These are phyloP conservation scores for Urocynchramus pylzowi DNA, from an alignment of 2,113 vertebrate species.

Conservation along the genomic window DNA sequence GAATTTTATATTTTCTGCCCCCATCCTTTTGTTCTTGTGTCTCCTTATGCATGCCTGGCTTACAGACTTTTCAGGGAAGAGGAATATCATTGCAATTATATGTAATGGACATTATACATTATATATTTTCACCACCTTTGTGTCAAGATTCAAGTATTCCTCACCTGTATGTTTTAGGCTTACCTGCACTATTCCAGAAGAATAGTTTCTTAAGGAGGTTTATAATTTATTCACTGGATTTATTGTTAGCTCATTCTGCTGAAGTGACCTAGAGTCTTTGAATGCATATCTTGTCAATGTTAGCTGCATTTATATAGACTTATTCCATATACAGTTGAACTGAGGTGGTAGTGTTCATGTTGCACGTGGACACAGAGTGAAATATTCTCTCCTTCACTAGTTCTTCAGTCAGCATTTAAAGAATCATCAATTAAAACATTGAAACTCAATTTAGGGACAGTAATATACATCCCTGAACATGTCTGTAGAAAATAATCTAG, in stretches of 20 bases:
- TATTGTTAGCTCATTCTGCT: neutral
- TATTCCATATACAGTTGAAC: neutral
- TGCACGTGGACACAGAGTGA: neutral
- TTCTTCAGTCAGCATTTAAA: constrained; percentile 16
- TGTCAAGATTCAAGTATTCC: neutral
- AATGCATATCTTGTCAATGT: neutral
- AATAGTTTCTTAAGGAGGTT: neutral
- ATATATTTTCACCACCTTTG: fast-evolving
- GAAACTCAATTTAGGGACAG: neutral
- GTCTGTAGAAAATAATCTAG: neutral
- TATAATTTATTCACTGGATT: neutral
- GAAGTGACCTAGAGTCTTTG: neutral
- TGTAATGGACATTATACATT: neutral
- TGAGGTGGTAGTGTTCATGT: neutral
- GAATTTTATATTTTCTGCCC: neutral
- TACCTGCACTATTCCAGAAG: neutral
- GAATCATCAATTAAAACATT: neutral
- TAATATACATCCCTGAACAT: neutral
- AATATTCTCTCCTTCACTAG: neutral
- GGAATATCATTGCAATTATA: neutral
- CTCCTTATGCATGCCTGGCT: neutral
- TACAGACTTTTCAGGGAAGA: neutral
- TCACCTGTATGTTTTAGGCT: neutral
- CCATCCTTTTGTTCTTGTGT: neutral
- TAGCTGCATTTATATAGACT: neutral